These are phyloP conservation scores for Phocoena phocoena DNA, from an alignment of 2,113 vertebrate genomes.

Conservation along the genomic window DNA sequence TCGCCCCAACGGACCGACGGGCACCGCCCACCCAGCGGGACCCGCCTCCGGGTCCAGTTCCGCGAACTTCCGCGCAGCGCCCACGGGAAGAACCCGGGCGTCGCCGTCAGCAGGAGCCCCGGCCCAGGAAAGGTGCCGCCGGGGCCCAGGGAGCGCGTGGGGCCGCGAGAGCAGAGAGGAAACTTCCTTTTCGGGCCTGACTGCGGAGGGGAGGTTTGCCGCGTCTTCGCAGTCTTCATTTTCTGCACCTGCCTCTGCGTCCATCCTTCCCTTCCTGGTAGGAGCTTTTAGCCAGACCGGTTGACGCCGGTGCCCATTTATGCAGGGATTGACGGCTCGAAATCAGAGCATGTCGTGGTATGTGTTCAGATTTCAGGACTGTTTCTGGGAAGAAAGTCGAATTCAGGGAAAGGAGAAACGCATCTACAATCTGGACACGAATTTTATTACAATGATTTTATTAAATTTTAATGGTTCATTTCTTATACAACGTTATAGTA, in stretches of 20 bases:
- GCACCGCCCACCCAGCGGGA: background rate
- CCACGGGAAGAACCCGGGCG: no score
- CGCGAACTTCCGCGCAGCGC: accelerated
- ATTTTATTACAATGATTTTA: background rate
- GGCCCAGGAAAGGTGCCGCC: accelerated
- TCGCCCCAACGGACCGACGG: accelerated
- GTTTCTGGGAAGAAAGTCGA: background rate
- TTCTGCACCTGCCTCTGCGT: no score
- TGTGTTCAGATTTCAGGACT: background rate
- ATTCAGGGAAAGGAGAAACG: background rate
- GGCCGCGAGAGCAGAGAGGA: no score
- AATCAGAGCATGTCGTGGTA: background rate
- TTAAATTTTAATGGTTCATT: background rate
- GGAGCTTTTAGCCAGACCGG: no score
- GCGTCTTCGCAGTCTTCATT: background rate
- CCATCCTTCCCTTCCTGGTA: background rate
- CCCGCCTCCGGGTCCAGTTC: accelerated
- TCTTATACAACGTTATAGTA: background rate
- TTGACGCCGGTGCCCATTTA: background rate
- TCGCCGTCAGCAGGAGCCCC: accelerated
- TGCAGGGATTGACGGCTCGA: background rate
- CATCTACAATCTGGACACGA: background rate
- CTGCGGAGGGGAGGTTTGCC: background rate
- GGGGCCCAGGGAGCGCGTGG: no score
- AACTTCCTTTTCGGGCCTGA: background rate